Base-by-base conservation (phyloP, 2,797 vertebrate genomes). In the Furcifer pardalis region DNA sequence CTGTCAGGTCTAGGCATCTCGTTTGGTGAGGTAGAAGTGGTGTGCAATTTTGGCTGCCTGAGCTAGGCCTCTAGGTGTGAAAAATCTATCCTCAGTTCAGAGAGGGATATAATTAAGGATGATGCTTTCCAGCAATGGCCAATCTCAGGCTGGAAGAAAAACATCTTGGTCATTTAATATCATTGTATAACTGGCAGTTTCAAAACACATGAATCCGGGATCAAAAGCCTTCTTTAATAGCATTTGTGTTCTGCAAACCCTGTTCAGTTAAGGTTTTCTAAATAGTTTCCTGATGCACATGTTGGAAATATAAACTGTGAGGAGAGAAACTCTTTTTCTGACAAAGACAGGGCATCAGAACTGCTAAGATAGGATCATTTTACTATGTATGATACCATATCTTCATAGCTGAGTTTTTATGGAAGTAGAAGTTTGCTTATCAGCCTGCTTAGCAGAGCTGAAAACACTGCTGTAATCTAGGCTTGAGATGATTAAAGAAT, bases 211-310 rank as follows among this genome's bases (percentile, higher is more conserved):
- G 44, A 42, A 15, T 82, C 25, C 80, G 23, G 86, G 15, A 60
- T 83, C 42, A 56, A 66, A 79, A 65, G 46, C 46, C 5, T 0
- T 5, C 56, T 0, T 72, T 68, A 81, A 35, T 68, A 56, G 8
- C 9, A 3, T 1, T 56, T 23, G 19, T 86, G 80, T 60, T 84
- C 46, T 35, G 7, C 68, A 68, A 69, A 80, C 6, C 7, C 44
- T 60, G 0, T 8, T 42, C 0, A 8, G 89, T 81, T 82, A 82
- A 62, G 65, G 46, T 83, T 66, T 65, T 84, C 44, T 79, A 86
- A 85, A 56, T 87, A 84, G 89, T 88, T 87, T 44, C 59, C 59
- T 73, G 84, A 3, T 35, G 83, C 60, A 85, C 40, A 75, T 84
- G 73, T 83, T 75, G 78, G n/a, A n/a, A 42, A 52, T n/a, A 83